phyloP scores from a whole-genome alignment of 2,888 invertebrate genomes.

The Mesorhabditis sp. region DNA sequence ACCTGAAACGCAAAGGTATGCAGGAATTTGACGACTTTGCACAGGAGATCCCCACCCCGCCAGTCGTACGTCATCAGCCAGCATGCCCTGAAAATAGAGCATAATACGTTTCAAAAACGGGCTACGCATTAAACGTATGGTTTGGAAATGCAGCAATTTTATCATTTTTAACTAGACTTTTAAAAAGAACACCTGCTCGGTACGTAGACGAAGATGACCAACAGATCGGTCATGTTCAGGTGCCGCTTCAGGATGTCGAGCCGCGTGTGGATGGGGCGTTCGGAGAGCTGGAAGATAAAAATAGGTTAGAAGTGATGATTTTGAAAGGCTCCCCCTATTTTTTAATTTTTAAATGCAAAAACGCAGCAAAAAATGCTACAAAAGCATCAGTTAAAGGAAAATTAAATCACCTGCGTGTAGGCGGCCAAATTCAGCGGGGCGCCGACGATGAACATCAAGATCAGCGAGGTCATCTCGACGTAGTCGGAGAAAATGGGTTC shows the following conservation, averaged over 20 bases:
- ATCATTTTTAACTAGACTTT: no score
- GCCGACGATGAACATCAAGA: slow-evolving; percentile 51
- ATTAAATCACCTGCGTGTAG: slow-evolving; percentile 44
- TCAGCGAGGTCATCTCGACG: slow-evolving; percentile 47
- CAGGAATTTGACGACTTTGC: slow-evolving; percentile 52
- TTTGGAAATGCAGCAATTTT: no score
- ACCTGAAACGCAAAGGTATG: slow-evolving; percentile 56
- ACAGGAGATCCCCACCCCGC: slow-evolving; percentile 55
- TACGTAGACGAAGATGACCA: slow-evolving; percentile 57
- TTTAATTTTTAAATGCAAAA: no score
- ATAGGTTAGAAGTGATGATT: not conserved
- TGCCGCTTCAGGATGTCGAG: slow-evolving; percentile 55
- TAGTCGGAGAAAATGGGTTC: slow-evolving; percentile 53
- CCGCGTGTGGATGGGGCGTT: slow-evolving; percentile 45
- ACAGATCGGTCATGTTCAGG: slow-evolving; percentile 54
- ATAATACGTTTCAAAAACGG: no score
- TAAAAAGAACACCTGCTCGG: slow-evolving; percentile 29
- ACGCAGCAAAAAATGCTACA: no score
- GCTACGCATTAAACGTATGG: no score
- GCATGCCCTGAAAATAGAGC: slow-evolving; percentile 29
- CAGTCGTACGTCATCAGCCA: slow-evolving; percentile 57
- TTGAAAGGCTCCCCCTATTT: not conserved
- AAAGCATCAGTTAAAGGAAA: no score
- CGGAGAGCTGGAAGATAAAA: slow-evolving; percentile 42
- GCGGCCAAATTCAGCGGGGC: slow-evolving; percentile 57